A percentile compares a stretch with the other conserved stretches of the same genome.
phyloP scores from a whole-genome alignment of 1,140 invertebrate genomes.

The Eueides isabella region DNA sequence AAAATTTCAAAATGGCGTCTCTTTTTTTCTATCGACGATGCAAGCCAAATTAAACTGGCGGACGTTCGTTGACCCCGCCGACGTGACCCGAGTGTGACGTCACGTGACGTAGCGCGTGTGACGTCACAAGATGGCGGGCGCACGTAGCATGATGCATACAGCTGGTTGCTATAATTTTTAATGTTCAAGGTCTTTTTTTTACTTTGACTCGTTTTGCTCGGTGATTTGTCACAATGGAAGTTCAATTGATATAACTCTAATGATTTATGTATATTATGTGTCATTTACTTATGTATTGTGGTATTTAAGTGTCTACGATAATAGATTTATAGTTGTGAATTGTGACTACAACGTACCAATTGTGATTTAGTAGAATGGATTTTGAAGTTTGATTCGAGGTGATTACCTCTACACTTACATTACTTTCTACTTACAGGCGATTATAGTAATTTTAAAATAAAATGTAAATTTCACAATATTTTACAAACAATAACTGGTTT shows the following conservation, averaged over 20 bases:
- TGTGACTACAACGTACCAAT: background rate
- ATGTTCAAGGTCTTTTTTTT: constrained; percentile 71
- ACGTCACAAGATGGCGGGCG: constrained; percentile 56
- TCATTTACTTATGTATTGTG: too few species aligned
- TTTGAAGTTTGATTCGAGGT: too few species aligned
- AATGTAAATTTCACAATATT: too few species aligned
- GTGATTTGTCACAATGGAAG: constrained; percentile 47
- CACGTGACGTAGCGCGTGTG: constrained; percentile 60
- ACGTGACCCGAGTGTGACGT: constrained; percentile 64
- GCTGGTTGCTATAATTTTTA: constrained; percentile 64
- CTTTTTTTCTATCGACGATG: constrained; percentile 61
- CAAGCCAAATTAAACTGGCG: constrained; percentile 74
- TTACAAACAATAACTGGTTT: too few species aligned
- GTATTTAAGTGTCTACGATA: background rate
- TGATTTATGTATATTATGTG: constrained; percentile 17
- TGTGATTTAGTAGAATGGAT: background rate
- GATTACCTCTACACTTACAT: too few species aligned
- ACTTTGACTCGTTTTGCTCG: constrained; percentile 49
- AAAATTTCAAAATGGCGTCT: constrained; percentile 62
- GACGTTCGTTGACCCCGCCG: constrained; percentile 72
- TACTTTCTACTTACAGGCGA: too few species aligned
- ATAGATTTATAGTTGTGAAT: background rate
- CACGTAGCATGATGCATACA: constrained; percentile 50
- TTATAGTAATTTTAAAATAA: too few species aligned
- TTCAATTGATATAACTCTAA: constrained; percentile 23